Conservation (phyloP, 1,140 invertebrate genomes). For the Caerostris darwini region DNA sequence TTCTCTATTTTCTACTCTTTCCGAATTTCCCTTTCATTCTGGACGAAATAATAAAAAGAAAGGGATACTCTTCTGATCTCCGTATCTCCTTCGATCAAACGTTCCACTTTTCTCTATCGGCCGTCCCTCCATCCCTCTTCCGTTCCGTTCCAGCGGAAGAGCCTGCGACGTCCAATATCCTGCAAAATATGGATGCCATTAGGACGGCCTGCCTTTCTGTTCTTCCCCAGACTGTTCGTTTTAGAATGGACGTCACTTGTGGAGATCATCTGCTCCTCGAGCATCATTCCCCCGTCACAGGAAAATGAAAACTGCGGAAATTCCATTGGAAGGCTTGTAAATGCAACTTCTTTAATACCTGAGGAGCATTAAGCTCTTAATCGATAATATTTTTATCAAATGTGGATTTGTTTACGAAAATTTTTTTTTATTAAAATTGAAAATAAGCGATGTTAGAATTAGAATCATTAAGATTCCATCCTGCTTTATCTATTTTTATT, state of each 20-base stretch:
- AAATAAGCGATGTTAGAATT: too few relatives aligned
- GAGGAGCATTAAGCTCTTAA: too few relatives aligned
- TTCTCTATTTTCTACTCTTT: background rate
- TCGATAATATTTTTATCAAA: too few relatives aligned
- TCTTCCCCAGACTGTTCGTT: background rate
- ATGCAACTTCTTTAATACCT: too few relatives aligned
- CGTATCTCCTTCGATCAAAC: background rate
- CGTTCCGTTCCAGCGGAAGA: background rate
- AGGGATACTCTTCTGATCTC: background rate
- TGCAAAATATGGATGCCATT: conserved; percentile 30
- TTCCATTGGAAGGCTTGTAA: too few relatives aligned
- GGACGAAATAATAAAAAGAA: background rate
- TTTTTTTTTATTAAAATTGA: too few relatives aligned
- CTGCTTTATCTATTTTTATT: too few relatives aligned
- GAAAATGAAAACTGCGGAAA: background rate
- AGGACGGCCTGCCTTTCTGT: background rate
- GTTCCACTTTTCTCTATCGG: conserved; percentile 15
- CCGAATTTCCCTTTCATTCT: background rate
- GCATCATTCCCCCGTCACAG: background rate
- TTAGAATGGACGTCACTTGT: background rate
- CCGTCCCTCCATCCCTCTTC: background rate
- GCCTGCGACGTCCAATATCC: conserved; percentile 4
- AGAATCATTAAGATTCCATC: too few relatives aligned
- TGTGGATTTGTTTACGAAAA: too few relatives aligned
- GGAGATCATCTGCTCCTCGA: background rate